These are phyloP conservation scores for Gambelia wislizenii DNA, from an alignment of 2,797 vertebrate species.

Conservation along the genomic window DNA sequence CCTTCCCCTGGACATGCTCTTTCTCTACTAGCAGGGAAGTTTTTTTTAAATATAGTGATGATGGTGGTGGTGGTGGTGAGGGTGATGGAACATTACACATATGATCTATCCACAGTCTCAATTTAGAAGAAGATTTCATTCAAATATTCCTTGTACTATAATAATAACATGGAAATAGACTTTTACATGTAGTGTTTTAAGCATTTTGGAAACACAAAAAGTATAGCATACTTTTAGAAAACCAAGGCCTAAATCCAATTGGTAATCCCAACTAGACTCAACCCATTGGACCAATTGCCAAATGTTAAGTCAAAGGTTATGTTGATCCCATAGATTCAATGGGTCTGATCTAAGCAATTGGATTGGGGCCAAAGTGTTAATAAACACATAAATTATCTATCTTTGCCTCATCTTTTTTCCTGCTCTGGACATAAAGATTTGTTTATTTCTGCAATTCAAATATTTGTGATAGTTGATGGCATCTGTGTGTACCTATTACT, in stretches of 20 bases:
- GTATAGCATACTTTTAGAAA: not conserved
- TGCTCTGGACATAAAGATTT: constrained; percentile 1
- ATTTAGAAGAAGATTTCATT: not conserved
- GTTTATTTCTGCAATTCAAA: constrained; percentile 35
- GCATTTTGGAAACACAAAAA: not conserved
- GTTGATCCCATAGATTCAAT: too few relatives aligned
- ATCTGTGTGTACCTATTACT: constrained; percentile 25
- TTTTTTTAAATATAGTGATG: not conserved
- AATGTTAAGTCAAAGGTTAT: too few relatives aligned
- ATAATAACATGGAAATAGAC: not conserved
- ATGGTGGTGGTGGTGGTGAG: too few relatives aligned
- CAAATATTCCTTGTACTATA: not conserved
- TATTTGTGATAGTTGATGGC: constrained; percentile 22
- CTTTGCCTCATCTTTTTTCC: not conserved
- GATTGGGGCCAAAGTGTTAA: not conserved
- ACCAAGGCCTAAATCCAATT: not conserved
- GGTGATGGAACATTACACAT: not conserved
- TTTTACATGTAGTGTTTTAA: not conserved
- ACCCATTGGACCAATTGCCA: too few relatives aligned
- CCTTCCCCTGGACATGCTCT: not conserved
- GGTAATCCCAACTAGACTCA: too few relatives aligned
- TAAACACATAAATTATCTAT: not conserved
- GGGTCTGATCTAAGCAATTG: too few relatives aligned
- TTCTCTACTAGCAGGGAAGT: not conserved
- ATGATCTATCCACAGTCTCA: not conserved